A percentile compares a stretch with the other conserved stretches of the same genome.
phyloP scores from a whole-genome alignment of 2,113 vertebrate species.

The Boulengerochromis microlepis region DNA sequence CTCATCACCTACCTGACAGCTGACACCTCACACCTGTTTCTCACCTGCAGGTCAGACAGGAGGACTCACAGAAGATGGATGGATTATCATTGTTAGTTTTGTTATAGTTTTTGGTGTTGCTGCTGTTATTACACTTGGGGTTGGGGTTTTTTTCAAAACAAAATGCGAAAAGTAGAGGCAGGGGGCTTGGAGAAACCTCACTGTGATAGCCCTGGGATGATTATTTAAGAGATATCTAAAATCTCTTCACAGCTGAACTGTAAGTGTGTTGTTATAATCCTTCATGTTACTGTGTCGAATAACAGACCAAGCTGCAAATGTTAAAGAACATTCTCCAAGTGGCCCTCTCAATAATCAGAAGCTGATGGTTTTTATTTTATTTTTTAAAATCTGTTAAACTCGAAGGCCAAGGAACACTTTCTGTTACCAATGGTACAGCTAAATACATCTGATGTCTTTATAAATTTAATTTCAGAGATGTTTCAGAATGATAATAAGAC shows the following conservation, averaged over 20 bases:
- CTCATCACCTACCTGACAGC: background rate
- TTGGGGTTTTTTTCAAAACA: fast-evolving
- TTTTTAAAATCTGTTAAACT: background rate
- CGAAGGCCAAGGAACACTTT: background rate
- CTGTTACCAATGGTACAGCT: background rate
- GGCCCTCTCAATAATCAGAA: background rate
- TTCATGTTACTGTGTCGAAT: background rate
- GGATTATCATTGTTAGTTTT: background rate
- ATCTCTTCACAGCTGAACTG: background rate
- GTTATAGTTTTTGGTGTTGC: background rate
- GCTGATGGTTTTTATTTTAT: background rate
- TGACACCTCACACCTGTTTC: background rate
- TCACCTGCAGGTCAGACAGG: fast-evolving
- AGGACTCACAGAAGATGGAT: fast-evolving
- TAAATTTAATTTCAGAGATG: background rate
- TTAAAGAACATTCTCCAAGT: background rate
- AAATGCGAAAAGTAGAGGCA: background rate
- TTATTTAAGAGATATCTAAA: background rate
- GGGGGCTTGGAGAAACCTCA: background rate
- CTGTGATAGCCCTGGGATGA: background rate
- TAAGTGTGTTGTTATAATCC: background rate
- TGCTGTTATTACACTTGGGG: background rate
- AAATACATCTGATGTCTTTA: background rate
- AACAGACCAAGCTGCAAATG: background rate
- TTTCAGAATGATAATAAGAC: background rate